These are phyloP conservation scores for Notoglanidium macrostoma DNA, from an alignment of 2,797 vertebrate genomes.

Conservation along the genomic window DNA sequence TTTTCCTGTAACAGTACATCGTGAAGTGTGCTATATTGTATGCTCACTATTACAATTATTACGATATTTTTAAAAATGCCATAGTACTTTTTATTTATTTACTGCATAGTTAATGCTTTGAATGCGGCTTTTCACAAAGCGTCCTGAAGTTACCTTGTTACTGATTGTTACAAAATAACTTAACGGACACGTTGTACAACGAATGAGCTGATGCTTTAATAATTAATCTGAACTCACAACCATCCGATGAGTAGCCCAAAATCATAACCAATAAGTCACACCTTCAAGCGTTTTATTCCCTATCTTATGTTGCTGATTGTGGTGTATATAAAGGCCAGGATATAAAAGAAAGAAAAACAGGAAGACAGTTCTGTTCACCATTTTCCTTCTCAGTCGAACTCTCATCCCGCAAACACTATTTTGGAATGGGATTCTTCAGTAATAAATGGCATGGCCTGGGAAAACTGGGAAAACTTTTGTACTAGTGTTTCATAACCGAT, in stretches of 20 bases:
- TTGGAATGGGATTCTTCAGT: slow-evolving; percentile 13
- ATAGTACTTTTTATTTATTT: neutral
- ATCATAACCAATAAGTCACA: neutral
- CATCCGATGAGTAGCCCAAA: neutral
- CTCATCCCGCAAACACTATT: neutral
- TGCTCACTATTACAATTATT: neutral
- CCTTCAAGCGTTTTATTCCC: neutral
- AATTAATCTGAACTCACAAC: neutral
- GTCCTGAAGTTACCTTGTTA: neutral
- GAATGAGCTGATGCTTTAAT: neutral
- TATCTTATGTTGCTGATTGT: neutral
- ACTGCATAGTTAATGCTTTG: neutral
- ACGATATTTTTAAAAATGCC: neutral
- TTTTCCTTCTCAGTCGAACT: neutral
- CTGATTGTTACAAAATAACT: neutral
- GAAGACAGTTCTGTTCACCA: neutral
- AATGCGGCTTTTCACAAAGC: neutral
- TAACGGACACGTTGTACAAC: neutral
- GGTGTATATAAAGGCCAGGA: neutral
- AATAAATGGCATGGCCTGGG: slow-evolving; percentile 2
- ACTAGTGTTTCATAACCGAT: slow-evolving; percentile 5
- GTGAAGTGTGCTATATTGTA: neutral
- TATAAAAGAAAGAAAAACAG: neutral
- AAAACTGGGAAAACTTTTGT: slow-evolving; percentile 22
- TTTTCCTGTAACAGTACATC: neutral